phyloP scores from a whole-genome alignment of 2,888 invertebrate genomes.

The Ptychoptera albimana region DNA sequence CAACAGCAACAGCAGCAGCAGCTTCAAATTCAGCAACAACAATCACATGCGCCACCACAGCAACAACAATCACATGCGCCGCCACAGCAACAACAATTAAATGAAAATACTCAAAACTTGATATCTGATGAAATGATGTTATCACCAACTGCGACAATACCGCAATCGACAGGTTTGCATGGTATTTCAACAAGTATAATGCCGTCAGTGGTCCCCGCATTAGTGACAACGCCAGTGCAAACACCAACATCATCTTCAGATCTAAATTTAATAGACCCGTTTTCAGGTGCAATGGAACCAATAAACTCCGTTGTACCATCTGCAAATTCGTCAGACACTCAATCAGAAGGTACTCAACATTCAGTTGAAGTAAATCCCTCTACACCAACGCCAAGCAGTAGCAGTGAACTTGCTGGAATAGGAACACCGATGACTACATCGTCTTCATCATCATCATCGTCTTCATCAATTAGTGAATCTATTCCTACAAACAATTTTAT shows the following conservation, averaged over 20 bases:
- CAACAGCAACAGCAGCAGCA: conserved; percentile 10
- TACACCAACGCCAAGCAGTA: no score
- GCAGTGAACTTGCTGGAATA: no score
- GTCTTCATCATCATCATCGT: no score
- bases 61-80: conserved; percentile 10
- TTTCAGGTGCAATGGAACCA: conserved; percentile 11
- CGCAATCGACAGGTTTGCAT: not conserved
- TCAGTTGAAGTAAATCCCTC: no score
- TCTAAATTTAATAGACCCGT: conserved; percentile 15
- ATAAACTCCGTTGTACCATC: conserved; percentile 2
- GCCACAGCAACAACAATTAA: not conserved
- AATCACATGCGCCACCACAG: conserved; percentile 11
- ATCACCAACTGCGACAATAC: not conserved
- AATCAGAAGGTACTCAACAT: not conserved
- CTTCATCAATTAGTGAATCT: no score
- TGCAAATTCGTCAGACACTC: not conserved
- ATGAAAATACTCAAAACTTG: not conserved
- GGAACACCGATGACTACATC: no score
- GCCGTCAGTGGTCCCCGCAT: no score
- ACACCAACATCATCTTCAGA: not conserved
- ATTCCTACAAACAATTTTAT: conserved; percentile 6
- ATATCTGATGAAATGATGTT: not conserved
- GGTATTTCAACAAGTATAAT: no score
- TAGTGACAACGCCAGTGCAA: no score
- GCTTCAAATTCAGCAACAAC: conserved; percentile 19